phyloP scores from a whole-genome alignment of 2,113 vertebrate genomes.

The Prinia subflava region DNA sequence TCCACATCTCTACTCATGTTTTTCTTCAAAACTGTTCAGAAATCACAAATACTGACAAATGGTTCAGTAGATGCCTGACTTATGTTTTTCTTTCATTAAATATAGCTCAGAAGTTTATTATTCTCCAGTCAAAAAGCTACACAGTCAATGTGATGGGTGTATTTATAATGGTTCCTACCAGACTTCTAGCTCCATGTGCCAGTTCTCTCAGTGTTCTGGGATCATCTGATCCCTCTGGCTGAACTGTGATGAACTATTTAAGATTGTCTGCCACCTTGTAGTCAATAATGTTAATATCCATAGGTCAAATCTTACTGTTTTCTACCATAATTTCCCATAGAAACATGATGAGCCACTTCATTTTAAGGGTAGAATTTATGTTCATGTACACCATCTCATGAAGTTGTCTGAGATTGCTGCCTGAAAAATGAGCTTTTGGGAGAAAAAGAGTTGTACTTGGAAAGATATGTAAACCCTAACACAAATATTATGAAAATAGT shows the following conservation, averaged over 20 bases:
- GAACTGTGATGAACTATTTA: not conserved
- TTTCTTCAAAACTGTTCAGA: slow-evolving; percentile 1
- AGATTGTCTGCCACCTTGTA: not conserved
- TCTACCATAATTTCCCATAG: not conserved
- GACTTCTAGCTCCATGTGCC: not conserved
- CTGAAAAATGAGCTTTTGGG: not conserved
- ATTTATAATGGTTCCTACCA: slow-evolving; percentile 7
- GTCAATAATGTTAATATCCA: not conserved
- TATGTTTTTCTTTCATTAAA: slow-evolving; percentile 47
- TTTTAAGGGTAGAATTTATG: not conserved
- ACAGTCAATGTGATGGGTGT: not conserved
- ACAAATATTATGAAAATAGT: not conserved
- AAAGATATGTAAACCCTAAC: not conserved
- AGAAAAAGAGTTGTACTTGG: not conserved
- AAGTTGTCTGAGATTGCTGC: not conserved
- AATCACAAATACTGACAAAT: slow-evolving; percentile 8
- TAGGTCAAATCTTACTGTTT: not conserved
- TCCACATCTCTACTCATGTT: not conserved
- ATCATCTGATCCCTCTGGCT: not conserved
- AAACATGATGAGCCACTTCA: not conserved
- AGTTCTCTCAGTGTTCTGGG: not conserved
- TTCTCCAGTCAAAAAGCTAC: slow-evolving; percentile 50
- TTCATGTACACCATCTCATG: not conserved
- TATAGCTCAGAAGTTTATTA: slow-evolving; percentile 43
- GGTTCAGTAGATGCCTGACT: not conserved